phyloP scores from a whole-genome alignment of 2,888 invertebrate genomes.

The Nomada flava region DNA sequence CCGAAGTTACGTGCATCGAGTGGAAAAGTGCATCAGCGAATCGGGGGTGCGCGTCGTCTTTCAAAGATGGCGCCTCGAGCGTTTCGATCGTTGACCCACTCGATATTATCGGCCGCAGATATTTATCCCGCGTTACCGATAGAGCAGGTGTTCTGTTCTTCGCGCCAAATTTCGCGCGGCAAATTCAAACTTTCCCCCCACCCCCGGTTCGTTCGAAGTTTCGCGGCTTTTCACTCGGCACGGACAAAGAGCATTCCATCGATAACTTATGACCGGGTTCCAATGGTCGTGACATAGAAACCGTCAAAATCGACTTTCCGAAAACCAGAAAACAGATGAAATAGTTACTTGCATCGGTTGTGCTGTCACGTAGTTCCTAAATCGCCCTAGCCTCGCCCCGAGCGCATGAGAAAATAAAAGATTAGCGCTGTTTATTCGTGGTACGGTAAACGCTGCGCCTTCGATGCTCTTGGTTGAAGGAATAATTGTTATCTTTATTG shows the following conservation, averaged over 20 bases:
- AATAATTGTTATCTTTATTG: conserved; percentile 48
- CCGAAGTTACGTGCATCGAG: conserved; percentile 56
- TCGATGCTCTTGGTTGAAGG: conserved; percentile 49
- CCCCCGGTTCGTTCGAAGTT: conserved; percentile 1
- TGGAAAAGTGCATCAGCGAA: conserved; percentile 45
- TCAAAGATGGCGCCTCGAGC: conserved; percentile 56
- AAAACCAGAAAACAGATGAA: conserved; percentile 71
- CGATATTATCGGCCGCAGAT: conserved; percentile 55
- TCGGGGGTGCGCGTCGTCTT: conserved; percentile 32
- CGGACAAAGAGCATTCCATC: conserved; percentile 41
- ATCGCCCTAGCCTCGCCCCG: conserved; percentile 84
- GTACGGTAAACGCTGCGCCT: conserved; percentile 66
- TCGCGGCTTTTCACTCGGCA: conserved; percentile 51
- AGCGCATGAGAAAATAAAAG: conserved; percentile 76
- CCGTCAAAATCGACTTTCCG: conserved; percentile 60
- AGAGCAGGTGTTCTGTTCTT: conserved; percentile 15
- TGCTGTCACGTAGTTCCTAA: conserved; percentile 84
- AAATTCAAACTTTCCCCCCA: neutral
- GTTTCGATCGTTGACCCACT: conserved; percentile 13
- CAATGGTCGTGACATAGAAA: conserved; percentile 63
- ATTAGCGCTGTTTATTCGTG: conserved; percentile 59
- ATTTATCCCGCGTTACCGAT: conserved; percentile 35
- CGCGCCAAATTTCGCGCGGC: neutral
- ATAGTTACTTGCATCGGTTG: conserved; percentile 84
- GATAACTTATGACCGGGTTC: conserved; percentile 30